phyloP scores from a whole-genome alignment of 2,888 invertebrate genomes.

The Oligia latruncula region DNA sequence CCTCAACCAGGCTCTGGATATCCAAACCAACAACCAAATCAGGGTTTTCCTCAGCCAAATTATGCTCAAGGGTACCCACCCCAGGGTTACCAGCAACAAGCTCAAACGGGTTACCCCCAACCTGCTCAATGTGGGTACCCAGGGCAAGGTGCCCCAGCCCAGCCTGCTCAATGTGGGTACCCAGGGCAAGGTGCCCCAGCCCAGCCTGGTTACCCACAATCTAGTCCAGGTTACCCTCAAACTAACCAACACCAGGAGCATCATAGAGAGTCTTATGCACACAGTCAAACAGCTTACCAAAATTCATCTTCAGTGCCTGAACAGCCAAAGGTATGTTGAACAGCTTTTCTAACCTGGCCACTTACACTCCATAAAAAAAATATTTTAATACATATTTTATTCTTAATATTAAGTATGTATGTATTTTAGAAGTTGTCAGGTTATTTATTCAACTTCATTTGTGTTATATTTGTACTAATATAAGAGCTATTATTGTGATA shows the following conservation, averaged over 20 bases:
- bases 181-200: conserved; percentile 68
- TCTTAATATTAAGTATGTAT: not conserved
- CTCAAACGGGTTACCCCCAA: conserved; percentile 71
- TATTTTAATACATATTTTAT: not conserved
- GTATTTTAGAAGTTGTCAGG: conserved; percentile 12
- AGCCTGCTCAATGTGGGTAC: conserved; percentile 66
- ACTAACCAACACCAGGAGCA: conserved; percentile 78
- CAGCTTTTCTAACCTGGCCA: conserved; percentile 47
- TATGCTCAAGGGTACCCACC: conserved; percentile 68
- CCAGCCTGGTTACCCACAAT: conserved; percentile 67
- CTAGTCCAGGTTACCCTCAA: conserved; percentile 70
- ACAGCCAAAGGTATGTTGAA: conserved; percentile 80
- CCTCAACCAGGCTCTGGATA: conserved; percentile 71
- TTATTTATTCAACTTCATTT: conserved; percentile 16
- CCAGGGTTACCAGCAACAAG: conserved; percentile 71
- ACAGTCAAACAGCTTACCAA: conserved; percentile 77
- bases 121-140: conserved; percentile 68
- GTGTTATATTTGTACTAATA: conserved; percentile 48
- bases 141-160: conserved; percentile 65
- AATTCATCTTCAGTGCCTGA: conserved; percentile 74
- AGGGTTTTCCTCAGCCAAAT: conserved; percentile 72
- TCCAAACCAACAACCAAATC: conserved; percentile 72
- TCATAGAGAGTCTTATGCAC: conserved; percentile 69
- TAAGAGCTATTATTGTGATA: conserved; percentile 76
- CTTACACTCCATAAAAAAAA: not conserved